Base-by-base conservation (phyloP, 2,888 invertebrate species). In the Troilus luridus region DNA sequence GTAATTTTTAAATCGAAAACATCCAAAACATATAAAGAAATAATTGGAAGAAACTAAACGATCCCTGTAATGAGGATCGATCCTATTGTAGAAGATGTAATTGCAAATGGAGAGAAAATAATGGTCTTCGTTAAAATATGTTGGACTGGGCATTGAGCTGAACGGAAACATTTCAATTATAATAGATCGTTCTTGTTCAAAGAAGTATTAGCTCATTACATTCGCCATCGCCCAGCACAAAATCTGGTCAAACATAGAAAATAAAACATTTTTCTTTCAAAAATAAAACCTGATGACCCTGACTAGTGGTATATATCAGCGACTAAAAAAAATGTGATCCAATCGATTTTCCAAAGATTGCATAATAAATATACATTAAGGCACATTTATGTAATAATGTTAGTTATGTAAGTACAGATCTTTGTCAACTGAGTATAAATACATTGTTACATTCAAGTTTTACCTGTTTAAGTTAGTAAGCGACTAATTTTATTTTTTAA, bases 71-170 rank as follows among this genome's bases (percentile, higher is more conserved):
- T 41, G 72, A 17, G 10, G 17, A 17, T 77, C 17, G 72, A 77
- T 77, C 41, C 41, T 77, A 41, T 2, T 77, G 41, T 17, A 77
- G 41, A 77, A 77, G 72, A 27, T 24, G 27, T 72, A 72, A 27
- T 72, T 27, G 72, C 72, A 24, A 72, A 24, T 72, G 27, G 72
- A 72, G n/a, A 64, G 62, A n/a, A 64, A 64, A 72, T 72, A 72
- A 72, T 72, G 88, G 88, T 88, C 59, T 54, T 54, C 88, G 12
- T n/a, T n/a, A 56, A 59, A 56, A 88, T 56, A 88, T 56, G 14
- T 58, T 56, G 88, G 24, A 7, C 7, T 88, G 9, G 54, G 7
- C 24, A n/a, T 54, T 0, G 27, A 72, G 12, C 72, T 72, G 11
- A 64, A 14, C 27, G 27, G 19, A 72, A 72, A 72, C 72, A 72